Evolutionary conservation across 2,888 invertebrate genomes (phyloP).

Genomic region (Anodontia alba): DNA sequence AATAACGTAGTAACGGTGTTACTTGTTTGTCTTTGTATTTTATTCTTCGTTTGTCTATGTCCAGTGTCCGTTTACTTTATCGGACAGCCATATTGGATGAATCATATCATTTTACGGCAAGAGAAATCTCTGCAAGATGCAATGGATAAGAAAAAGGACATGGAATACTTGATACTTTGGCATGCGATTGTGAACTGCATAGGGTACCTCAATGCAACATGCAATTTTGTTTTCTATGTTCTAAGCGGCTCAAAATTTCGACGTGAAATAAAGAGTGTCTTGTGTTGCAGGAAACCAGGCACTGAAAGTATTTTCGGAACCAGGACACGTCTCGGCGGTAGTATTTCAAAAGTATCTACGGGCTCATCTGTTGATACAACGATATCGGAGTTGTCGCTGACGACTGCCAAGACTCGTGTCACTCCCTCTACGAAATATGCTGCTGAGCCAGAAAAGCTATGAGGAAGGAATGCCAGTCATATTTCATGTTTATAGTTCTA

Average conservation of each 20-base stretch:
- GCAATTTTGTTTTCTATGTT: slow-evolving; percentile 73
- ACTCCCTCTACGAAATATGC: too few species aligned
- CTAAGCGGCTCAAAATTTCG: slow-evolving; percentile 72
- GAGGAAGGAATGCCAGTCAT: too few species aligned
- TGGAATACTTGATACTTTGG: slow-evolving; percentile 29
- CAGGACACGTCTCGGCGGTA: neutral
- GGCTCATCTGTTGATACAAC: neutral
- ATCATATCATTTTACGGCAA: neutral
- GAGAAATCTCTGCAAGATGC: slow-evolving; percentile 7
- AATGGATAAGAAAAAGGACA: neutral
- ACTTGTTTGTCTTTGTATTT: slow-evolving; percentile 60
- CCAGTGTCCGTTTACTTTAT: slow-evolving; percentile 57
- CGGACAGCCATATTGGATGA: slow-evolving; percentile 44
- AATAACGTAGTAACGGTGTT: slow-evolving; percentile 43
- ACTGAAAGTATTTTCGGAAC: slow-evolving; percentile 39
- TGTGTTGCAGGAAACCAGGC: slow-evolving; percentile 38
- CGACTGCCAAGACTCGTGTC: neutral
- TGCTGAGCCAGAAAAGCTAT: too few species aligned
- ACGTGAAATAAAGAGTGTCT: slow-evolving; percentile 58
- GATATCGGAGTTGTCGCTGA: neutral
- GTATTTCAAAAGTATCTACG: neutral
- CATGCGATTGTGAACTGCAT: slow-evolving; percentile 65
- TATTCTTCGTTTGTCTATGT: slow-evolving; percentile 64
- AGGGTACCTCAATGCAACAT: slow-evolving; percentile 69
- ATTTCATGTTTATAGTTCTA: too few species aligned